Evolutionary conservation across 2,797 vertebrate genomes (phyloP).

Genomic region (Parambassis ranga): DNA sequence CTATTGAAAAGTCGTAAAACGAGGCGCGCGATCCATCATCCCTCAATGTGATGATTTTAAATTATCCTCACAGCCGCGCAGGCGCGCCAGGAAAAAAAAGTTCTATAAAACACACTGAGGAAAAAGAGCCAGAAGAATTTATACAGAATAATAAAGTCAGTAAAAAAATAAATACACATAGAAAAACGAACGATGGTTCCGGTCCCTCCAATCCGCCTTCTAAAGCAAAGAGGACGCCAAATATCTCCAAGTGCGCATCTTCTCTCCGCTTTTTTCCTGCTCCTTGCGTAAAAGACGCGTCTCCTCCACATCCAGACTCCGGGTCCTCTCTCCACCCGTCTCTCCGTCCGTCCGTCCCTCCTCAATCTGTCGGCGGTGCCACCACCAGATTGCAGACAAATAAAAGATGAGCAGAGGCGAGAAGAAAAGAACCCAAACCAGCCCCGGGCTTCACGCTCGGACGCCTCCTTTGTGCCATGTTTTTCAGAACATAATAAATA

Average conservation of each 20-base stretch:
- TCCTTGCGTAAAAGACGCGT: background rate
- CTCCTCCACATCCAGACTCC: conserved; percentile 8
- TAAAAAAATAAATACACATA: background rate
- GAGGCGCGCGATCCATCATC: conserved; percentile 91
- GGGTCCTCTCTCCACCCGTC: conserved; percentile 9
- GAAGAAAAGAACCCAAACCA: conserved; percentile 70
- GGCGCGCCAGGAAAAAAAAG: conserved; percentile 52
- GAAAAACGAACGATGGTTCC: background rate
- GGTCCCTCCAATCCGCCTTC: conserved; percentile 36
- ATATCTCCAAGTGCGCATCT: conserved; percentile 48
- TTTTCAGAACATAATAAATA: conserved; percentile 60
- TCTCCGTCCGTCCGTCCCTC: conserved; percentile 25
- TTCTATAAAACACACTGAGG: background rate
- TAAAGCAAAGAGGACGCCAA: conserved; percentile 6
- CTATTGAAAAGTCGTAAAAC: conserved; percentile 92
- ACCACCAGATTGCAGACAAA: conserved; percentile 72
- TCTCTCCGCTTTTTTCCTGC: conserved; percentile 3
- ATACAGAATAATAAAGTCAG: background rate
- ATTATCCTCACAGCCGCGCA: conserved; percentile 82
- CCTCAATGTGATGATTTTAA: conserved; percentile 81
- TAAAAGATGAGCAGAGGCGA: conserved; percentile 60
- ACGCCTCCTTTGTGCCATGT: conserved; percentile 87
- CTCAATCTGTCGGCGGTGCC: conserved; percentile 32
- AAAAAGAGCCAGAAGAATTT: background rate
- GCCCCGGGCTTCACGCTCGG: conserved; percentile 81